Evolutionary conservation across 2,797 vertebrate species (phyloP).

Genomic region (Semaprochilodus insignis): DNA sequence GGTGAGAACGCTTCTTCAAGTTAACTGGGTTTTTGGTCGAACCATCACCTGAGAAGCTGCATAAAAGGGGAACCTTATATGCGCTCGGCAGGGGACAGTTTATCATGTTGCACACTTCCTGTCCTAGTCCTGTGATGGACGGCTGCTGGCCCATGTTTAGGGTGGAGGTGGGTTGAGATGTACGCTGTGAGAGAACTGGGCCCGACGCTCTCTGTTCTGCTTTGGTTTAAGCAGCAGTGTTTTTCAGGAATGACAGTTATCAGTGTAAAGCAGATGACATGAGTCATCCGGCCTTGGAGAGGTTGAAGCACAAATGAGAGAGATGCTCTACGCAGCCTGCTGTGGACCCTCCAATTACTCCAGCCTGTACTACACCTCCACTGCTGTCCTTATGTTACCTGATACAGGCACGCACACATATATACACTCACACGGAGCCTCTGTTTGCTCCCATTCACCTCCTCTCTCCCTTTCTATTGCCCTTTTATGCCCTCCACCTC

Average conservation of each 20-base stretch:
- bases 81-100: background rate
- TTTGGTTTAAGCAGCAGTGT: background rate
- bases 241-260: slow-evolving; percentile 6
- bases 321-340: background rate
- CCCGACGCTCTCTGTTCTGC: background rate
- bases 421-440: slow-evolving; percentile 18
- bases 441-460: background rate
- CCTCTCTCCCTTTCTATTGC: slow-evolving; percentile 8
- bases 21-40: too few species aligned
- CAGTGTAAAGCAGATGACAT: slow-evolving; percentile 12
- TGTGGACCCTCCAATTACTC: slow-evolving; percentile 15
- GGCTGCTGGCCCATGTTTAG: background rate
- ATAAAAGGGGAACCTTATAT: background rate
- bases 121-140: background rate
- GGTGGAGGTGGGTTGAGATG: background rate
- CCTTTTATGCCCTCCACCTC: background rate
- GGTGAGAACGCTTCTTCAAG: too few species aligned
- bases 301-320: background rate
- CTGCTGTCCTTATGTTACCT: slow-evolving; percentile 7
- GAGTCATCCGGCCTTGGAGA: background rate
- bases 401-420: slow-evolving; percentile 5
- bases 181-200: background rate
- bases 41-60: background rate
- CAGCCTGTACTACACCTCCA: background rate
- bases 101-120: slow-evolving; percentile 1